These are phyloP conservation scores for Melanostoma scalare DNA, from an alignment of 2,888 invertebrate genomes.

Conservation along the genomic window DNA sequence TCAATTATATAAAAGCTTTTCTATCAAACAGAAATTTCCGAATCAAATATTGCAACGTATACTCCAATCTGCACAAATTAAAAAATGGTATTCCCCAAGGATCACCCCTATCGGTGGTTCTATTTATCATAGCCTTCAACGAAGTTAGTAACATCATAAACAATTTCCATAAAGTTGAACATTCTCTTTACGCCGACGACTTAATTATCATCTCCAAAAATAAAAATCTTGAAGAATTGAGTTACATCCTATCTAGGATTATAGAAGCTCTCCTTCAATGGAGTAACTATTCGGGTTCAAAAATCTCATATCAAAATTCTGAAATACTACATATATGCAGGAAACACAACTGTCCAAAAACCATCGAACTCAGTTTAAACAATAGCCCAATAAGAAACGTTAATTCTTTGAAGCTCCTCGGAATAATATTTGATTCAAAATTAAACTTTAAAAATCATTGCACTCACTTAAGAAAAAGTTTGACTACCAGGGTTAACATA, in stretches of 20 bases:
- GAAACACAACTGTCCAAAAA: slow-evolving; percentile 24
- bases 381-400: slow-evolving; percentile 26
- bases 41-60: slow-evolving; percentile 26
- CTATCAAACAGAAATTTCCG: slow-evolving; percentile 43
- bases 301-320: slow-evolving; percentile 7
- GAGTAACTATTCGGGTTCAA: not conserved
- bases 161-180: not conserved
- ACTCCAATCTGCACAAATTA: not conserved
- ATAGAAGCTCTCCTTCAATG: not conserved
- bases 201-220: slow-evolving; percentile 5
- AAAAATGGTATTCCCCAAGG: slow-evolving; percentile 33
- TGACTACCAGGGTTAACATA: slow-evolving; percentile 35
- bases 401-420: slow-evolving; percentile 13
- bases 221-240: not conserved
- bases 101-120: slow-evolving; percentile 45
- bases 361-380: slow-evolving; percentile 10
- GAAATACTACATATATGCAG: slow-evolving; percentile 35
- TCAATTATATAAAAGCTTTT: slow-evolving; percentile 37
- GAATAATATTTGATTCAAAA: slow-evolving; percentile 13
- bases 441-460: slow-evolving; percentile 18
- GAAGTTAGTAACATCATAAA: slow-evolving; percentile 40
- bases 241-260: not conserved
- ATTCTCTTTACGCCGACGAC: slow-evolving; percentile 21
- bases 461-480: slow-evolving; percentile 10
- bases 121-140: slow-evolving; percentile 58